Evolutionary conservation across 2,888 invertebrate species (phyloP).

Genomic region (Andrena bucephala): DNA sequence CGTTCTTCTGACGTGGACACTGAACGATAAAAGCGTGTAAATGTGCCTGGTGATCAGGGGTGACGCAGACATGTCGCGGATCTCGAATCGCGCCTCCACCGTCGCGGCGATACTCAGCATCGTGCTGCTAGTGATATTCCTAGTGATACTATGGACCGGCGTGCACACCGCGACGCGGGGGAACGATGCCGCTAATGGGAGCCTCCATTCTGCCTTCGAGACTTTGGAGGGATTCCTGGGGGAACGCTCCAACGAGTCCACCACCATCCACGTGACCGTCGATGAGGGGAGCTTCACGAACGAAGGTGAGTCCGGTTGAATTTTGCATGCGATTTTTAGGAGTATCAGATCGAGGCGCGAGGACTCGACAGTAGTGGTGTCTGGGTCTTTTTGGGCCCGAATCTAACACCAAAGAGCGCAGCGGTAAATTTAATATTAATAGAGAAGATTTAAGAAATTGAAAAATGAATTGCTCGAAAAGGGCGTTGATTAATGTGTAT

Average conservation of each 20-base stretch:
- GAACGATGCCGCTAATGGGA: background rate
- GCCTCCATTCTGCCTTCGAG: background rate
- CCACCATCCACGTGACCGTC: constrained; percentile 6
- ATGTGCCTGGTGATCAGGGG: constrained; percentile 31
- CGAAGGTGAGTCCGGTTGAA: constrained; percentile 58
- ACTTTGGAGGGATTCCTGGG: background rate
- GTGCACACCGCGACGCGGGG: constrained; percentile 37
- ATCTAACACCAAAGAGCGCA: too few relatives aligned
- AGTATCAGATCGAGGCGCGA: too few relatives aligned
- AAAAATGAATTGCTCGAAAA: too few relatives aligned
- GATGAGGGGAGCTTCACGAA: constrained; percentile 55
- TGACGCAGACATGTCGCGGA: constrained; percentile 71
- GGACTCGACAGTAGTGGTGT: too few relatives aligned
- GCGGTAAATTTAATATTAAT: too few relatives aligned
- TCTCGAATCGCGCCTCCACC: constrained; percentile 70
- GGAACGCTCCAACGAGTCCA: background rate
- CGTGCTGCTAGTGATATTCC: constrained; percentile 71
- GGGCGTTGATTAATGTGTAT: too few relatives aligned
- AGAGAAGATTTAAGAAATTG: too few relatives aligned
- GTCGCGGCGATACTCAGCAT: constrained; percentile 72
- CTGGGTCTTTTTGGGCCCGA: too few relatives aligned
- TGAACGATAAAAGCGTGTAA: constrained; percentile 32
- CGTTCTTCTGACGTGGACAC: constrained; percentile 38
- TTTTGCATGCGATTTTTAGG: background rate
- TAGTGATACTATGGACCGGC: constrained; percentile 75